A percentile compares a stretch with the other conserved stretches of the same genome.
phyloP scores from a whole-genome alignment of 2,113 vertebrate genomes.

The Porphyrio hochstetteri region DNA sequence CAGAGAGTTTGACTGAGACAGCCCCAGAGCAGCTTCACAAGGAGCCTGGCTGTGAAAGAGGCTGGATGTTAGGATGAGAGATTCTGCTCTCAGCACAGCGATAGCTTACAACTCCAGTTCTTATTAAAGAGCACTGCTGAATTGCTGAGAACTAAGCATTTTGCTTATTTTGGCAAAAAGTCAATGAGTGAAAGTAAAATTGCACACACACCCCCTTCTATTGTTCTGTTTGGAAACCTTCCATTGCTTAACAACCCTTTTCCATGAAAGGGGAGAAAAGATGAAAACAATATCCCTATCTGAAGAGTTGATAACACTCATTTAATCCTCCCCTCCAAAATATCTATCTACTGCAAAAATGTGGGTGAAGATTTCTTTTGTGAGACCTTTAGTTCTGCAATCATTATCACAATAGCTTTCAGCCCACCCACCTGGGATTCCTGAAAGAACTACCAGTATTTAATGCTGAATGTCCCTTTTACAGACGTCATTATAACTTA shows the following conservation, averaged over 20 bases:
- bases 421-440: not conserved
- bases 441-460: slow-evolving; percentile 23
- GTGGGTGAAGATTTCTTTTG: slow-evolving; percentile 12
- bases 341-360: not conserved
- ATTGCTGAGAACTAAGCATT: slow-evolving; percentile 21
- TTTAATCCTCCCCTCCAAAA: not conserved
- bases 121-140: not conserved
- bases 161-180: slow-evolving; percentile 44
- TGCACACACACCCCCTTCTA: not conserved
- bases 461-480: not conserved
- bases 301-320: not conserved
- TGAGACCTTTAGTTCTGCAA: slow-evolving; percentile 1
- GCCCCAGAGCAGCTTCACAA: not conserved
- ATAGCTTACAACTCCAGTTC: not conserved
- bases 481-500: slow-evolving; percentile 14
- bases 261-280: not conserved
- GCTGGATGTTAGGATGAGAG: not conserved
- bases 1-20: not conserved
- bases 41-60: not conserved
- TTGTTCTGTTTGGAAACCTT: slow-evolving; percentile 61
- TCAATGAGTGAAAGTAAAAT: slow-evolving; percentile 55
- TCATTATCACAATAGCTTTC: slow-evolving; percentile 26
- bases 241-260: slow-evolving; percentile 17
- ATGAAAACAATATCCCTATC: slow-evolving; percentile 35
- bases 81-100: not conserved